phyloP scores from a whole-genome alignment of 2,888 invertebrate genomes.

The Nomada fucata region DNA sequence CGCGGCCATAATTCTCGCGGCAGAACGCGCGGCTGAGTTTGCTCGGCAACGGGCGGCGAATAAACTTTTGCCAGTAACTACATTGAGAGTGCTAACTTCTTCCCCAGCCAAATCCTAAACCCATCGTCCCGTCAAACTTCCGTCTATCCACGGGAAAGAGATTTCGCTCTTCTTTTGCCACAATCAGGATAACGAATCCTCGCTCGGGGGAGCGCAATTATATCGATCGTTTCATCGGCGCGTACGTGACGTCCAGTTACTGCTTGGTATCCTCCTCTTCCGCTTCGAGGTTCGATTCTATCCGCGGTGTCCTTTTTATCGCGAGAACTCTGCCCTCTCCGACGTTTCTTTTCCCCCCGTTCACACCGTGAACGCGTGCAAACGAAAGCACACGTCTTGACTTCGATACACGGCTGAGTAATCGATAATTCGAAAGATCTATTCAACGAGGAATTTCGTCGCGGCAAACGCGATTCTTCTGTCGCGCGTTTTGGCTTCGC shows the following conservation, averaged over 20 bases:
- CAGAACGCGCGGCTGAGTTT: conserved; percentile 6
- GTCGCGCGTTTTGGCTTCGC: background rate
- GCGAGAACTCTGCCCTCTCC: conserved; percentile 24
- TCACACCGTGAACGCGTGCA: background rate
- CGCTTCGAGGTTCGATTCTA: background rate
- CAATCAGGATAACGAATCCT: conserved; percentile 71
- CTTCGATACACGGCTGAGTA: background rate
- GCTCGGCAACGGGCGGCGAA: conserved; percentile 18
- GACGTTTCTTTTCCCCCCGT: background rate
- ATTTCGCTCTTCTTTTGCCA: conserved; percentile 55
- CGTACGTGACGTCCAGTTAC: conserved; percentile 66
- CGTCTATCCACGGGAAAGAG: conserved; percentile 52
- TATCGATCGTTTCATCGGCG: conserved; percentile 70
- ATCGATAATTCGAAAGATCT: conserved; percentile 19
- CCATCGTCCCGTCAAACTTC: conserved; percentile 52
- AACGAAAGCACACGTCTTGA: conserved; percentile 30
- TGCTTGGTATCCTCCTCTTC: conserved; percentile 41
- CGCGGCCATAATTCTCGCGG: too few species aligned
- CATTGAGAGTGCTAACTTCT: conserved; percentile 51
- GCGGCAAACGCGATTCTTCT: too few species aligned
- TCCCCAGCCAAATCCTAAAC: conserved; percentile 52
- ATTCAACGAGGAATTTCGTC: conserved; percentile 12
- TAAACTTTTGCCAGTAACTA: conserved; percentile 48
- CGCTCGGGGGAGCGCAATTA: conserved; percentile 62
- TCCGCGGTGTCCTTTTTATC: conserved; percentile 27